These are phyloP conservation scores for Araneus ventricosus DNA, from an alignment of 1,140 invertebrate genomes.

Conservation along the genomic window DNA sequence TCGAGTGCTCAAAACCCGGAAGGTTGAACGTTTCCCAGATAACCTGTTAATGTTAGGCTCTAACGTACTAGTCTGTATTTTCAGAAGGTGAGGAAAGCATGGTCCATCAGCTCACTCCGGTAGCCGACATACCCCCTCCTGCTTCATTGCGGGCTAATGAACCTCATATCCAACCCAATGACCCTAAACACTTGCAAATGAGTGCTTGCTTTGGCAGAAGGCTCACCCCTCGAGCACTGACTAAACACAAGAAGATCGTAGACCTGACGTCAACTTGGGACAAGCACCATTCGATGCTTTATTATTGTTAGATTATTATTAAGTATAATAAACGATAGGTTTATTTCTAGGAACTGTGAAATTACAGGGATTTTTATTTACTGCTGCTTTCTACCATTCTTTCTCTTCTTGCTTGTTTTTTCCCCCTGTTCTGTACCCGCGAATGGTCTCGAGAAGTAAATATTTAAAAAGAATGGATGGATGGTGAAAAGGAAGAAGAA, in stretches of 20 bases:
- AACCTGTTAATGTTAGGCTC: no score
- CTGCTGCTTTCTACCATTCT: neutral
- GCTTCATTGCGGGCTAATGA: neutral
- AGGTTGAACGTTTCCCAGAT: no score
- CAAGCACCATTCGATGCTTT: neutral
- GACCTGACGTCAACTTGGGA: neutral
- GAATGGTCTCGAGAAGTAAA: neutral
- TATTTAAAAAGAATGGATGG: neutral
- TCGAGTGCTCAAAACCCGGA: no score
- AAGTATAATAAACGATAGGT: constrained; percentile 37
- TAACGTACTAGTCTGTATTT: no score
- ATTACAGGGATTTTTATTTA: constrained; percentile 5
- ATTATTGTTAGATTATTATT: constrained; percentile 28
- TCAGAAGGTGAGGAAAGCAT: no score
- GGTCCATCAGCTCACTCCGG: neutral
- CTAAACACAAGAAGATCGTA: neutral
- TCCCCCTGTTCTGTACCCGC: no score
- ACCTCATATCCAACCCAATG: neutral
- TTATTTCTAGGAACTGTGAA: constrained; percentile 29
- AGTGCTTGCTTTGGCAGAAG: neutral
- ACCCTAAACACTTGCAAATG: neutral
- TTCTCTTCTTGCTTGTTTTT: neutral
- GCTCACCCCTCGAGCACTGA: neutral
- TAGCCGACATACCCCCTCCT: neutral
- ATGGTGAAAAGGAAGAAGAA: neutral